Conservation (phyloP, 2,113 vertebrate genomes). For the Carassius carassius region DNA sequence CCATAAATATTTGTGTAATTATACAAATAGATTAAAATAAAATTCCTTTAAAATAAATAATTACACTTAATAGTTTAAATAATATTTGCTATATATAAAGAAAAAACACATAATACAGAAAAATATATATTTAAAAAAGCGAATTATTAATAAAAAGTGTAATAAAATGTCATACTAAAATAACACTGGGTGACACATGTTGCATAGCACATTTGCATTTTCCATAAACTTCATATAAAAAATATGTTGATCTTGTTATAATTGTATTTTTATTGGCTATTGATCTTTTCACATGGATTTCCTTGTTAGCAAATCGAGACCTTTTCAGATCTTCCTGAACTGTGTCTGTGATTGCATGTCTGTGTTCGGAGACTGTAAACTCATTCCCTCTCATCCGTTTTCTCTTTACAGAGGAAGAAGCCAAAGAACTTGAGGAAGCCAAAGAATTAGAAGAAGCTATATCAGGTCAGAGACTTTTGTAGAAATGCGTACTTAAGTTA, state of each 20-base stretch:
- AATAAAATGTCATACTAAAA: too few relatives aligned
- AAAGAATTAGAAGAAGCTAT: constrained; percentile 77
- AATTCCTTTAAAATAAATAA: too few relatives aligned
- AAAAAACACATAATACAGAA: too few relatives aligned
- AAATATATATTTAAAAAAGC: too few relatives aligned
- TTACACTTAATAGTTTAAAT: too few relatives aligned
- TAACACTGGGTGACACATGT: not conserved
- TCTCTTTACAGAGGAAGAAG: constrained; percentile 79
- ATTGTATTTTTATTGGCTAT: not conserved
- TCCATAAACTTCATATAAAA: not conserved
- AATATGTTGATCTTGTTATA: not conserved
- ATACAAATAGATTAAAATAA: too few relatives aligned
- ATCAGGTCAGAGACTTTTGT: constrained; percentile 78
- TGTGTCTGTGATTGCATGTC: not conserved
- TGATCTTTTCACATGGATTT: not conserved
- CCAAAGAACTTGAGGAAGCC: constrained; percentile 81
- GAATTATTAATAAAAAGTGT: too few relatives aligned
- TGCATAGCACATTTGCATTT: not conserved
- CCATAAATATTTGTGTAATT: too few relatives aligned
- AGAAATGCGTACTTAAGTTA: too few relatives aligned
- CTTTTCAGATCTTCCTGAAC: not conserved
- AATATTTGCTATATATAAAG: too few relatives aligned
- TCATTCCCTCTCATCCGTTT: not conserved
- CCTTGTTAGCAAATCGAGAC: too few relatives aligned
- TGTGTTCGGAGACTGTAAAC: not conserved